A percentile compares a stretch with the other conserved stretches of the same genome.
Evolutionary conservation across 1,140 invertebrate genomes (phyloP).

Genomic region (Littorina saxatilis): DNA sequence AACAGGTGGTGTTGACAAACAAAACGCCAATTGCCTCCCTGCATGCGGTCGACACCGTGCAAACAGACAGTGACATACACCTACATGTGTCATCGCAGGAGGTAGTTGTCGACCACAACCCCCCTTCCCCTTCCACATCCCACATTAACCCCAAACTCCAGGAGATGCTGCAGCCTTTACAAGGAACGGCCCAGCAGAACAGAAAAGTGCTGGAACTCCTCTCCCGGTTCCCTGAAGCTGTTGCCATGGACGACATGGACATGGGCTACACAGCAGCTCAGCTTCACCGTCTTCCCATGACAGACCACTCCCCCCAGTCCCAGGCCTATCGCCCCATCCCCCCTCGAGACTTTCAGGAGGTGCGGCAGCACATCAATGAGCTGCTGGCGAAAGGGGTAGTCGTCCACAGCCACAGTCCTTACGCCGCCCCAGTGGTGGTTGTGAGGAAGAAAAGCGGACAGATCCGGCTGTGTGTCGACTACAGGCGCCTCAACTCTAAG

Average conservation of each 20-base stretch:
- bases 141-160: not conserved
- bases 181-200: too few relatives aligned
- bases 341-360: conserved; percentile 3
- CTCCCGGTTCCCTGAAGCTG: too few relatives aligned
- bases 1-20: not conserved
- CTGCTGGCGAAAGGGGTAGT: conserved; percentile 34
- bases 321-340: conserved; percentile 24
- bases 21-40: not conserved
- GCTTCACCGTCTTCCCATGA: too few relatives aligned
- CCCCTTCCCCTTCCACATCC: not conserved
- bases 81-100: not conserved
- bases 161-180: too few relatives aligned
- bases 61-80: not conserved
- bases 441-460: conserved; percentile 46
- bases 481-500: conserved; percentile 41
- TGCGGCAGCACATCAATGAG: conserved; percentile 29
- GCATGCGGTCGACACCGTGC: not conserved
- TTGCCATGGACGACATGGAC: too few relatives aligned
- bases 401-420: conserved; percentile 36
- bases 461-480: conserved; percentile 50
- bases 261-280: too few relatives aligned
- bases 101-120: not conserved
- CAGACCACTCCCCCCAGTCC: conserved; percentile 19
- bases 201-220: not conserved
- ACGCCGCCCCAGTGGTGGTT: conserved; percentile 35